Conservation (phyloP, 1,140 invertebrate species). For the Heliothis subflexa region DNA sequence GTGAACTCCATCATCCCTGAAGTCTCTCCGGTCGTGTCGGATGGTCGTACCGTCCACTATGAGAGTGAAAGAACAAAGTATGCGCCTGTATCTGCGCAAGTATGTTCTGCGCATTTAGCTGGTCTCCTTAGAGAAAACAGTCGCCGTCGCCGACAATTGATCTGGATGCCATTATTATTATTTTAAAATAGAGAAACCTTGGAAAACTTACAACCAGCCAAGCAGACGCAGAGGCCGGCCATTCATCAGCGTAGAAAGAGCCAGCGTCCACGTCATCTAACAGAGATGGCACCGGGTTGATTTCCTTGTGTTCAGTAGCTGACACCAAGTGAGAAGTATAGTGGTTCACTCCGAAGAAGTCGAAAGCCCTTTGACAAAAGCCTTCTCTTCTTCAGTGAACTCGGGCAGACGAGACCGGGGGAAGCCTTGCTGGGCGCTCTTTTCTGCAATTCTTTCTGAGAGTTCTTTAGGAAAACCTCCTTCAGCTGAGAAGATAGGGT, state of each 20-base stretch:
- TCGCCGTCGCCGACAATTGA: too few species aligned
- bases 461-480: slow-evolving; percentile 89
- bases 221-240: slow-evolving; percentile 50
- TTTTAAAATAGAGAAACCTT: too few species aligned
- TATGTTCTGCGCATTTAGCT: too few species aligned
- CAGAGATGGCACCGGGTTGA: slow-evolving; percentile 55
- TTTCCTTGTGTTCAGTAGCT: slow-evolving; percentile 50
- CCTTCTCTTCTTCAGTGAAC: slow-evolving; percentile 83
- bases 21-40: too few species aligned
- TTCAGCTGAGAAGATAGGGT: slow-evolving; percentile 87
- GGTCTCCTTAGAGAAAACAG: too few species aligned
- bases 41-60: too few species aligned
- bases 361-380: slow-evolving; percentile 86
- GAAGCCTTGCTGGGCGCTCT: slow-evolving; percentile 83
- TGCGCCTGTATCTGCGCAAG: too few species aligned
- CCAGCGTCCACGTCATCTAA: slow-evolving; percentile 57
- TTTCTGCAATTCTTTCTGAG: slow-evolving; percentile 82
- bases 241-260: slow-evolving; percentile 35
- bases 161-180: too few species aligned
- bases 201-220: slow-evolving; percentile 56
- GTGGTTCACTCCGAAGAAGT: slow-evolving; percentile 89
- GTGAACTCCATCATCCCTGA: too few species aligned
- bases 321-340: slow-evolving; percentile 82
- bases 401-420: slow-evolving; percentile 83
- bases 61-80: too few species aligned